Base-by-base conservation (phyloP, 2,113 vertebrate species). In the Cranoglanis bouderius region DNA sequence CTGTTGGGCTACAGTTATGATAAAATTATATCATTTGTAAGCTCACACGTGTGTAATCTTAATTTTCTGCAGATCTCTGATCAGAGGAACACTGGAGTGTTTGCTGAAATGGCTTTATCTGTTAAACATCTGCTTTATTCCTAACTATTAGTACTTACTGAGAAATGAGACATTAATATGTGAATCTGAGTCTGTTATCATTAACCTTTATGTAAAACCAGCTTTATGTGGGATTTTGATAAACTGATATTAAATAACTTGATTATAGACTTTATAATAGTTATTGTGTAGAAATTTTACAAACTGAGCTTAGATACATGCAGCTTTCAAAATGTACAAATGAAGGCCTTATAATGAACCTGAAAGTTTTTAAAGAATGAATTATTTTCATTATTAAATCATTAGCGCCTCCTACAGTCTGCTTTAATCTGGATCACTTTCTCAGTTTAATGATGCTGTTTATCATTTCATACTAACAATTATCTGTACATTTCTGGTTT, bases 41-140 rank as follows among this genome's bases (percentile, higher is more conserved):
- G 0, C 75, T 78, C 40, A 80, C 26, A 80, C 21, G 6, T 51
- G 3, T 43, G 7, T n/a, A n/a, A 49, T 51, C 1, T 78, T 78
- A 49, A 1, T 4, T 78, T 7, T 80, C 24, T 16, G 14, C 78
- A 82, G 78, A 51, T 55, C 43, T 82, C 21, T 21, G 13, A 9
- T 5, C 29, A 35, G 51, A 82, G 51, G 12, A 82, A 82, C 51
- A 35, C 51, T 35, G 51, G 78, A 19, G 51, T 24, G 51, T 57
- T 57, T 82, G 8, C n/a, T 49, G 26, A 35, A 82, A 9, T 9
- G 14, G 1, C 78, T 55, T 82, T 19, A 82, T 29, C n/a, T 35
- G n/a, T 14, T 82, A 82, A 57, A 55, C 51, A 55, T 26, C 51
- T 82, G 78, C 78, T 82, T 57, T 49, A 82, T 82, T 82, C 26